Base-by-base conservation (phyloP, 2,888 invertebrate species). In the Beris morrisii region DNA sequence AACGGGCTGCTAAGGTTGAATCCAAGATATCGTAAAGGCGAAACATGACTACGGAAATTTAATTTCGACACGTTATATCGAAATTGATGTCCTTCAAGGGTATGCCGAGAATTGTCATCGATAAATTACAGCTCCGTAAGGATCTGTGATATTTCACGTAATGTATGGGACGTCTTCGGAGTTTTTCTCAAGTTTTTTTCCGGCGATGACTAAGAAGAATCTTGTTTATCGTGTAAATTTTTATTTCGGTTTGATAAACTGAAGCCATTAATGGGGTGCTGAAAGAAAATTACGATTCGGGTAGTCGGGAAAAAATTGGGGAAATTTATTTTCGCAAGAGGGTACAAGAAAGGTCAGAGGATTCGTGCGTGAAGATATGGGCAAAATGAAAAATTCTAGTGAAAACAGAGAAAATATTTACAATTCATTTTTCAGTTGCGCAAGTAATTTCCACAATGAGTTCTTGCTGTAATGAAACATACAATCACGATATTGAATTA, bases 11-110 rank as follows among this genome's bases (percentile, higher is more conserved):
- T 28, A 50, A 32, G 52, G 48, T 31, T 46, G 15, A 7, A 50
- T 11, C 50, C 46, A 22, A 52, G 52, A 50, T 28, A 50, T 61
- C 52, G 52, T 46, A 50, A 61, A 61, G 50, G 52, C 61, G 38
- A 22, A 61, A 61, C 61, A 61, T 61, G 52, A 61, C 61, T 61
- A 61, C 52, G 43, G 52, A 61, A 61, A 61, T 61, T 61, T 61
- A 61, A 61, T 61, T 61, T 61, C 61, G 52, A 61, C 61, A 61
- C 61, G 50, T 61, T 61, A 61, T 61, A 61, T 61, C 61, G 61
- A 38, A 61, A 61, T 61, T 32, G 61, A 61, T 61, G 61, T 61
- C 61, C 52, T 61, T 43, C 38, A 15, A 61, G 61, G 61, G 61
- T 52, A 50, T 11, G 32, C 50, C 48, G 43, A 46, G 30, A 50